phyloP scores from a whole-genome alignment of 1,140 invertebrate species.

The Bursaphelenchus mucronatus region DNA sequence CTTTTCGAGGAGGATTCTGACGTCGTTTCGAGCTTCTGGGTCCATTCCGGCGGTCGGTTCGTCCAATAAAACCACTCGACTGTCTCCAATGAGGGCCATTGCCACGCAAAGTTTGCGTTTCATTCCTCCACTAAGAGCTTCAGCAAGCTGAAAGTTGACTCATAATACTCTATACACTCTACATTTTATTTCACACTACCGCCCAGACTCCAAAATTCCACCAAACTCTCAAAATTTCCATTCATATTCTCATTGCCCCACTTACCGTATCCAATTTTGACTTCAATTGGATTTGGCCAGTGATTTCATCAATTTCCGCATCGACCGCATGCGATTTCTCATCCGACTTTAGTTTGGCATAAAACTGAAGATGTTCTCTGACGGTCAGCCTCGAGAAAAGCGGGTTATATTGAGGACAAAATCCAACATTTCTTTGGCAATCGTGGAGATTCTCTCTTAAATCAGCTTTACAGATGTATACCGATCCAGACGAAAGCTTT shows the following conservation, averaged over 20 bases:
- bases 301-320: slow-evolving; percentile 23
- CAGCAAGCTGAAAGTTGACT: slow-evolving; percentile 35
- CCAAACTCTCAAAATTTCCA: too few relatives aligned
- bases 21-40: slow-evolving; percentile 65
- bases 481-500: slow-evolving; percentile 24
- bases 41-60: slow-evolving; percentile 67
- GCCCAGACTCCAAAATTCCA: too few relatives aligned
- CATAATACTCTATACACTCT: slow-evolving; percentile 9
- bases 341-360: slow-evolving; percentile 64
- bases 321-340: slow-evolving; percentile 14
- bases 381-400: slow-evolving; percentile 84
- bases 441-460: slow-evolving; percentile 32
- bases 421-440: slow-evolving; percentile 68
- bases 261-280: slow-evolving; percentile 27
- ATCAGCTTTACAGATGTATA: slow-evolving; percentile 32
- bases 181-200: too few relatives aligned
- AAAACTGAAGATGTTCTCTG: slow-evolving; percentile 80
- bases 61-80: slow-evolving; percentile 65
- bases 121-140: slow-evolving; percentile 63
- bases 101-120: slow-evolving; percentile 64
- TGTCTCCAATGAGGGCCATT: slow-evolving; percentile 65
- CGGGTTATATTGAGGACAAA: slow-evolving; percentile 91
- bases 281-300: slow-evolving; percentile 25
- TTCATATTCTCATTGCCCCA: slow-evolving; percentile 16
- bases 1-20: slow-evolving; percentile 66